These are phyloP conservation scores for Branchipolynoe longqiensis DNA, from an alignment of 2,888 invertebrate species.

Conservation along the genomic window DNA sequence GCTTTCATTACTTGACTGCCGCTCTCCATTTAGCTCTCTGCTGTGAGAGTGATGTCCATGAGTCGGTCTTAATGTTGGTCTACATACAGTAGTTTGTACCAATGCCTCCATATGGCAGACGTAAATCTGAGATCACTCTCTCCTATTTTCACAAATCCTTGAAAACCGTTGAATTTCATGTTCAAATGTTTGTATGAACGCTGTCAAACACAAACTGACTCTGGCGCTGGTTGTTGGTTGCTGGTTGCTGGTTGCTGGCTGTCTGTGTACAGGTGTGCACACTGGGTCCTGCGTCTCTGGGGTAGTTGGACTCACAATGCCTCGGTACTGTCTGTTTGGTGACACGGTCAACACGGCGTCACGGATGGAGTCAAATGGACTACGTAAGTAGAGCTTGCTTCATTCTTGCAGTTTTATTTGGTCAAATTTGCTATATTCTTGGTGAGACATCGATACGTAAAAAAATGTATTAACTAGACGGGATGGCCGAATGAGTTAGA, in stretches of 20 bases:
- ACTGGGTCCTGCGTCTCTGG: slow-evolving; percentile 73
- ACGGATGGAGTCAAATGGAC: slow-evolving; percentile 45
- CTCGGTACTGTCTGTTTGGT: slow-evolving; percentile 74
- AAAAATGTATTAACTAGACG: not conserved
- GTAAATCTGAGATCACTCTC: too few species aligned
- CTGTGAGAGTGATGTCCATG: not conserved
- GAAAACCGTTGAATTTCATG: not conserved
- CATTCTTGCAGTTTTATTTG: not conserved
- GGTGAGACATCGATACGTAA: not conserved
- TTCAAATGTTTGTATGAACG: not conserved
- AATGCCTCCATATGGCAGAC: too few species aligned
- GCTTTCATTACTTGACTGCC: too few species aligned
- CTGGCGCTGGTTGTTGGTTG: too few species aligned
- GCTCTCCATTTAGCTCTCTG: too few species aligned
- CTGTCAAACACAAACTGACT: not conserved
- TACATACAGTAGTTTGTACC: too few species aligned
- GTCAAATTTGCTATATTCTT: not conserved
- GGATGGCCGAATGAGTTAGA: too few species aligned
- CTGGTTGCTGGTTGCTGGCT: not conserved
- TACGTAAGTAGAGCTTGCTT: not conserved
- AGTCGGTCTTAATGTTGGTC: not conserved
- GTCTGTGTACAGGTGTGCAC: slow-evolving; percentile 70
- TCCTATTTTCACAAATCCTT: too few species aligned
- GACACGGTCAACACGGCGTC: slow-evolving; percentile 63
- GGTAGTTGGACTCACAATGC: slow-evolving; percentile 71